These are phyloP conservation scores for Butorides virescens DNA, from an alignment of 2,113 vertebrate species.

Conservation along the genomic window DNA sequence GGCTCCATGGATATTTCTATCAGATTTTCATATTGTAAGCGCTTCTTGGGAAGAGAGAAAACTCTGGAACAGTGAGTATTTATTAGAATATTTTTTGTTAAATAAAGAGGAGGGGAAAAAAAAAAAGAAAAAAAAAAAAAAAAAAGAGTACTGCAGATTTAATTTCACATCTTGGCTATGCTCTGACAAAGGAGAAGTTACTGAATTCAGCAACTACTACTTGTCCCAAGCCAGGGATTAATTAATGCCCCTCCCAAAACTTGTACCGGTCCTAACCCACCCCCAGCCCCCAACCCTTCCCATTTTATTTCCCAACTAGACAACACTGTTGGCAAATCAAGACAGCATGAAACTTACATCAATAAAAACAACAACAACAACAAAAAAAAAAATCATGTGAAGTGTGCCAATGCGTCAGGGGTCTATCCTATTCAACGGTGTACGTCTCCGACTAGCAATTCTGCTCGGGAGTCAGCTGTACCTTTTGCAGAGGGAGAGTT, in stretches of 20 bases:
- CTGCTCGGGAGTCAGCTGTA: not conserved
- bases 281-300: constrained; percentile 24
- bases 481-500: not conserved
- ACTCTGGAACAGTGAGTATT: constrained; percentile 64
- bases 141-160: constrained; percentile 66
- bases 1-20: constrained; percentile 20
- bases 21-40: not conserved
- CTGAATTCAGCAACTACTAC: constrained; percentile 53
- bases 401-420: not conserved
- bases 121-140: not conserved
- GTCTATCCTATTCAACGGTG: not conserved
- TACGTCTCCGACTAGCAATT: not conserved
- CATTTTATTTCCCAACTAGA: constrained; percentile 62
- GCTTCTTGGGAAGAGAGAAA: constrained; percentile 57
- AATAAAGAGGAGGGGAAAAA: constrained; percentile 20
- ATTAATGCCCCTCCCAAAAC: constrained; percentile 67
- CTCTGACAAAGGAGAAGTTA: constrained; percentile 69
- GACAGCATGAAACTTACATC: constrained; percentile 64
- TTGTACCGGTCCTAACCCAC: not conserved
- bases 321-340: constrained; percentile 69
- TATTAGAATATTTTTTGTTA: constrained; percentile 67
- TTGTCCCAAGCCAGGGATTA: constrained; percentile 68
- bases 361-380: constrained; percentile 37
- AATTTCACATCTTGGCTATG: constrained; percentile 77
- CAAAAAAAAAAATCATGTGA: not conserved